Conservation (phyloP, 2,888 invertebrate species). For the Lepidonotus clava region DNA sequence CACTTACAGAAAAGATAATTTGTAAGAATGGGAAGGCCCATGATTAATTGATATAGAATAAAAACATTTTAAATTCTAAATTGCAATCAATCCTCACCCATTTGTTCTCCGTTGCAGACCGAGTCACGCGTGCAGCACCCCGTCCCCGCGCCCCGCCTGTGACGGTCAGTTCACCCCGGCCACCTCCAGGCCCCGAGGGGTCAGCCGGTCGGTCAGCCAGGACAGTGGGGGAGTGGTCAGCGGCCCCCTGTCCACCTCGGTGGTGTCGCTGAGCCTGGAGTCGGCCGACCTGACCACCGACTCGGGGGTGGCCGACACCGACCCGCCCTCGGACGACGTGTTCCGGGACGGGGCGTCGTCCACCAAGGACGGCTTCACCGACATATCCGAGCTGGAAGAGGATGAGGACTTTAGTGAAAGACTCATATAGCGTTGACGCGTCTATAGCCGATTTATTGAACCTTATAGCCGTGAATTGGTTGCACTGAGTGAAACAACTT, state of each 20-base stretch:
- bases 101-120: neutral
- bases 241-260: neutral
- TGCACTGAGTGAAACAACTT: too few species aligned
- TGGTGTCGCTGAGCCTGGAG: slow-evolving; percentile 19
- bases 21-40: too few species aligned
- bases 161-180: slow-evolving; percentile 15
- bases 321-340: neutral
- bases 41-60: too few species aligned
- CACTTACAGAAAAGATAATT: too few species aligned
- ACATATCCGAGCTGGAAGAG: slow-evolving; percentile 24
- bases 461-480: too few species aligned
- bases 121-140: neutral
- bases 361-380: slow-evolving; percentile 25
- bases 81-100: too few species aligned
- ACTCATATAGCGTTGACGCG: slow-evolving; percentile 41
- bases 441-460: too few species aligned
- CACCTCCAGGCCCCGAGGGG: neutral
- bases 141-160: neutral
- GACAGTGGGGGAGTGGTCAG: neutral
- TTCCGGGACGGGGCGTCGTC: neutral
- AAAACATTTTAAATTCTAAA: too few species aligned
- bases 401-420: slow-evolving; percentile 32
- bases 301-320: slow-evolving; percentile 28
- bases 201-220: neutral
- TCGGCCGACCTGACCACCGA: slow-evolving; percentile 27